phyloP scores from a whole-genome alignment of 2,113 vertebrate species.

The Clarias magur region DNA sequence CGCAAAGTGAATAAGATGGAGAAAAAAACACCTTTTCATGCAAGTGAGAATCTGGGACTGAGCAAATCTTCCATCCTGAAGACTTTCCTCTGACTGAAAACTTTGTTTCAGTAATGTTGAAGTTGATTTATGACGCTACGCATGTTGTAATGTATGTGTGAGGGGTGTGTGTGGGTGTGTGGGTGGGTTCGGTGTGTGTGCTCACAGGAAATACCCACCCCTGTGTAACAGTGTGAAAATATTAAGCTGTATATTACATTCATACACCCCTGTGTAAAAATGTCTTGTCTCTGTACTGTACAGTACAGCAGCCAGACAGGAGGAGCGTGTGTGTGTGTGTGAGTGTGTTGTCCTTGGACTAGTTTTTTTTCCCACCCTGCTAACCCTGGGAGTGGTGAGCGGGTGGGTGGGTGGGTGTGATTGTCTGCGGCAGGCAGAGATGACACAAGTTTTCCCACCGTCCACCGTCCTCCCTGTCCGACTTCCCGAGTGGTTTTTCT shows the following conservation, averaged over 20 bases:
- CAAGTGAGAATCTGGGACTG: not conserved
- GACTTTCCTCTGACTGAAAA: not conserved
- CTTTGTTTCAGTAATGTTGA: not conserved
- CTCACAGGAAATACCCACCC: not conserved
- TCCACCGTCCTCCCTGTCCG: conserved; percentile 36
- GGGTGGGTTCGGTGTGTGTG: conserved; percentile 27
- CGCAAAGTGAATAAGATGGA: not conserved
- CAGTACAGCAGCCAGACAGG: not conserved
- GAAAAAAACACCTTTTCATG: not conserved
- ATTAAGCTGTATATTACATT: not conserved
- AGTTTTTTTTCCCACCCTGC: conserved; percentile 60
- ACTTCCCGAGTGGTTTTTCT: not conserved
- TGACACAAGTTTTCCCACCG: conserved; percentile 59
- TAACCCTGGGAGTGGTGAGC: conserved; percentile 52
- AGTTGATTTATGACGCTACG: not conserved
- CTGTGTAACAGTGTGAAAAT: not conserved
- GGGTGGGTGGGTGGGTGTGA: conserved; percentile 16
- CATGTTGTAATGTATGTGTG: not conserved
- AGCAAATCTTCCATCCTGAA: not conserved
- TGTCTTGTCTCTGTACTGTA: not conserved
- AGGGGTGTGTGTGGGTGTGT: conserved; percentile 16
- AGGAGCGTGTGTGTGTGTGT: conserved; percentile 19
- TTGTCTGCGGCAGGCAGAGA: conserved; percentile 53
- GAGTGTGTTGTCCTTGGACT: conserved; percentile 60
- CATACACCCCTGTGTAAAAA: conserved; percentile 20